Evolutionary conservation across 2,888 invertebrate genomes (phyloP), one percentile per base, ranked within the genome.

Genomic region (Drosophila parthenogenetica): DNA sequence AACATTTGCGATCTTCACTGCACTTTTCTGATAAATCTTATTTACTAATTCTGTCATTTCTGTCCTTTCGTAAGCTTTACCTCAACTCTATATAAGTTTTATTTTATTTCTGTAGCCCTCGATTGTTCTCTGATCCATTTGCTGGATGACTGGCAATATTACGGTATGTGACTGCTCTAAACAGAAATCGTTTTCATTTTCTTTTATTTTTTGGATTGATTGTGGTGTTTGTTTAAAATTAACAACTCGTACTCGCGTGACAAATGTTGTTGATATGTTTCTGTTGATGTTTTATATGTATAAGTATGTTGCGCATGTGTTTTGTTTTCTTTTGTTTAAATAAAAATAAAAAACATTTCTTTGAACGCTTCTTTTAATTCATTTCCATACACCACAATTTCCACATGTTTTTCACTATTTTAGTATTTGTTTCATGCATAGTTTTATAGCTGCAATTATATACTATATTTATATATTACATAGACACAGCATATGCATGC

Each of bases 251-350:
- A 75, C 25, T 73, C 76, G 71, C 66, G 55, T 71, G 79, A 71
- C 69, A 76, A 83, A 81, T 82, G 67, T 61, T 71, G 63, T 71
- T 84, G 84, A 84, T 84, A 84, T 89, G 89, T 84, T 84, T 82
- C 72, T 84, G 87, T 89, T 81, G 67, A 69, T 73, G 78, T 75
- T 60, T 63, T 80, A 62, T 60, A 46, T 73, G 69, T 74, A 45
- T 73, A 50, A 43, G 53, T 65, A 58, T 75, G 54, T 82, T 58
- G 5, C 22, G 22, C 22, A 22, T 22, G 22, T 22, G 22, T 22
- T 61, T 73, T 45, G 53, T 63, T 63, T 46, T 60, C 25, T 60
- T 62, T 65, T 51, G 19, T 50, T 54, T 48, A 51, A 73, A 74
- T 53, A 54, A 74, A 81, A 77, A 3, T 2, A 2, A 22, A 22